Base-by-base conservation (phyloP, 2,888 invertebrate genomes). In the Drosophila melanosoma region DNA sequence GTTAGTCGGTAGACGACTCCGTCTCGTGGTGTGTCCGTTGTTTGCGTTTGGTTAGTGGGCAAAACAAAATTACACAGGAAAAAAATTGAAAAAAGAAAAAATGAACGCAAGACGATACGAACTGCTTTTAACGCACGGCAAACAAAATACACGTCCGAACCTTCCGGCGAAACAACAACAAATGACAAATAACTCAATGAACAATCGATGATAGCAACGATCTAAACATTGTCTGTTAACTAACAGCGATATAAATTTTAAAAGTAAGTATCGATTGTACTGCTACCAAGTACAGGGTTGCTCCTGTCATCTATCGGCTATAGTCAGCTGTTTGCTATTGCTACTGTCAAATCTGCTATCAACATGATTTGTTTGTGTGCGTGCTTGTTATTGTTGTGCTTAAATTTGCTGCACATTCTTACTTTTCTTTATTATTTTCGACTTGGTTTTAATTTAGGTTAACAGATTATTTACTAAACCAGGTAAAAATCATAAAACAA, bases 121-220 rank as follows among this genome's bases (percentile, higher is more conserved):
- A 66, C 77, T 49, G 67, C 60, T 80, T 54, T 26, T 45, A 80
- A 69, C 56, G 58, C 53, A 69, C 59, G 49, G 10, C 23, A 20
- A 61, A 67, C 17, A 12, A 64, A 67, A 33, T 15, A 36, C 48
- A 71, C 82, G 71, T 75, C 79, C 48, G 81, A 72, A 76, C 71
- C 69, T 72, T 76, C 57, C 76, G 81, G 69, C 80, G 80, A 66
- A 79, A 69, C 71, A 80, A 76, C 81, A 79, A 80, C 79, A 80
- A 80, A 80, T 78, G 78, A 66, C 57, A n/a, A 64, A 51, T 52
- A 51, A 26, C 36, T 49, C 48, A 32, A 58, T 48, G 48, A 40
- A 17, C 49, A 62, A 79, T 78, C 68, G 67, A 58, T 75, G n/a
- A 20, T 20, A 52, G 8, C 5, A 23, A 54, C 26, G 10, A 67